phyloP scores from a whole-genome alignment of 2,888 invertebrate genomes.

The Brenthis daphne region DNA sequence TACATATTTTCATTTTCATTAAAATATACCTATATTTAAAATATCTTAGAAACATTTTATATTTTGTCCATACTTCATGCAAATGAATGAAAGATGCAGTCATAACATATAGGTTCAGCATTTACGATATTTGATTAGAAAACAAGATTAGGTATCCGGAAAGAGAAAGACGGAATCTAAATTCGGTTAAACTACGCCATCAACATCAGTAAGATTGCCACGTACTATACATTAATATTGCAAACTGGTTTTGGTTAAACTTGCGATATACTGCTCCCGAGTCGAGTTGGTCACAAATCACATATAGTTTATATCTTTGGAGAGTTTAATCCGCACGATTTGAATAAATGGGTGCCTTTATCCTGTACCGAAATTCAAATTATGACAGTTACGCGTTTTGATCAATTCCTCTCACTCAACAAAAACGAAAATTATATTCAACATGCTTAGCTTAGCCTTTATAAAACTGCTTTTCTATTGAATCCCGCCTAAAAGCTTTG shows the following conservation, averaged over 20 bases:
- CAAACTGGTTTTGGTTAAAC: slow-evolving; percentile 71
- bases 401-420: slow-evolving; percentile 11
- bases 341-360: slow-evolving; percentile 21
- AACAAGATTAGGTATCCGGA: slow-evolving; percentile 12
- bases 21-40: no score
- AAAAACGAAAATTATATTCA: slow-evolving; percentile 28
- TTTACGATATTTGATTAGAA: slow-evolving; percentile 3
- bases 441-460: slow-evolving; percentile 27
- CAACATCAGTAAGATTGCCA: slow-evolving; percentile 68
- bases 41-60: no score
- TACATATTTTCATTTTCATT: no score
- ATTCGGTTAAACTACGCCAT: slow-evolving; percentile 40
- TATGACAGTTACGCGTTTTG: slow-evolving; percentile 10
- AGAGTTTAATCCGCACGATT: slow-evolving; percentile 26
- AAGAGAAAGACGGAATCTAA: slow-evolving; percentile 16
- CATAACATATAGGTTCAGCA: background rate
- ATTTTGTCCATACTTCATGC: background rate
- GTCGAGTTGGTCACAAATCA: slow-evolving; percentile 56
- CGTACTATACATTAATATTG: slow-evolving; percentile 75
- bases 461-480: slow-evolving; percentile 29
- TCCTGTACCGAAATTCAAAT: slow-evolving; percentile 16
- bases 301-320: slow-evolving; percentile 32
- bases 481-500: slow-evolving; percentile 33
- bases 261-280: slow-evolving; percentile 69
- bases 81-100: background rate